A percentile compares a stretch with the other conserved stretches of the same genome.
These are phyloP conservation scores for Gadopsis marmoratus DNA, from an alignment of 2,797 vertebrate genomes.

Conservation along the genomic window DNA sequence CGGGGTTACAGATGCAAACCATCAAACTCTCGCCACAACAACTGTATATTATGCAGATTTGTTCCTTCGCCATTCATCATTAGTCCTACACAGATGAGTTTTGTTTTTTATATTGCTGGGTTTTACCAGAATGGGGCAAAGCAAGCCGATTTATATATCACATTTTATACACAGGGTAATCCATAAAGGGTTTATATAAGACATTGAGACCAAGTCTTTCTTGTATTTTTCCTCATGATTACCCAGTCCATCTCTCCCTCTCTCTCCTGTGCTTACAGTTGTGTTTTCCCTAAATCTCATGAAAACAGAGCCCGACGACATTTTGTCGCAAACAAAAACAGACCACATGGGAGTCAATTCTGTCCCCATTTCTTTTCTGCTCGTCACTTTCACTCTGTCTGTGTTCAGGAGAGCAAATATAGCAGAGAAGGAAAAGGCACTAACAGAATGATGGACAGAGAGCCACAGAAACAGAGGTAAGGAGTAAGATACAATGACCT, in stretches of 20 bases:
- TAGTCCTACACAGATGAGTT: not conserved
- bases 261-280: not conserved
- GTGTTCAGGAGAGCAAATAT: conserved; percentile 5
- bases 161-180: not conserved
- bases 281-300: conserved; percentile 33
- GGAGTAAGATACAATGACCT: conserved; percentile 36
- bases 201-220: not conserved
- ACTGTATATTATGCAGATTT: not conserved
- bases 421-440: not conserved
- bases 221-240: conserved; percentile 20
- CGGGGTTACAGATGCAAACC: not conserved
- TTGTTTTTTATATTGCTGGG: not conserved
- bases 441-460: conserved; percentile 26
- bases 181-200: not conserved
- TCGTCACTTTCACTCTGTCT: not conserved
- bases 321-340: conserved; percentile 32
- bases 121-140: not conserved
- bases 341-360: conserved; percentile 22
- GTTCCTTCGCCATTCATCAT: not conserved
- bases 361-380: not conserved
- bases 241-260: not conserved
- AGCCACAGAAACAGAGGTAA: conserved; percentile 21
- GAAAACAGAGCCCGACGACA: conserved; percentile 6
- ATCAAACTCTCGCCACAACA: not conserved
- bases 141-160: not conserved